Evolutionary conservation across 1,140 invertebrate species (phyloP).

Genomic region (Drosophila biarmipes): DNA sequence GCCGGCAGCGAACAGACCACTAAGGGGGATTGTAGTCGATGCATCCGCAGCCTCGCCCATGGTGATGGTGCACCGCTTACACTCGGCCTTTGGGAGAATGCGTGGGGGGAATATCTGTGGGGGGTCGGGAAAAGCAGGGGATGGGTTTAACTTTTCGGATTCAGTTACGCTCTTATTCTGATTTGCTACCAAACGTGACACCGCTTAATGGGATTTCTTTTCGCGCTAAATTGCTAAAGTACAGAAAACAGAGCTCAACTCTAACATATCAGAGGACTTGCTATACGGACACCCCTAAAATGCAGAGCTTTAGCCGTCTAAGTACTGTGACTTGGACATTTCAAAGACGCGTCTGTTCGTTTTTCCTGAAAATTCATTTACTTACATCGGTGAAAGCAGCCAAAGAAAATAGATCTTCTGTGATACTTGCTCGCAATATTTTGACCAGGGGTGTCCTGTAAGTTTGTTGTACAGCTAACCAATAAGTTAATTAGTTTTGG

Average conservation of each 20-base stretch:
- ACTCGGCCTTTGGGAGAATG: background rate
- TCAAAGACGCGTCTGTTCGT: background rate
- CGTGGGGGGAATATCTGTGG: slow-evolving; percentile 2
- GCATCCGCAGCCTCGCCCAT: background rate
- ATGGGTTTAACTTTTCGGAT: slow-evolving; percentile 41
- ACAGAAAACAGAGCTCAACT: slow-evolving; percentile 43
- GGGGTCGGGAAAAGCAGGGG: slow-evolving; percentile 2
- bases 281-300: slow-evolving; percentile 24
- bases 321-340: background rate
- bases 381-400: background rate
- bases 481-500: slow-evolving; percentile 54
- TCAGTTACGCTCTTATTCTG: slow-evolving; percentile 74
- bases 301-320: slow-evolving; percentile 11
- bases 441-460: slow-evolving; percentile 22
- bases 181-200: slow-evolving; percentile 69
- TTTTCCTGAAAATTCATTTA: background rate
- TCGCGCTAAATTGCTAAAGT: slow-evolving; percentile 81
- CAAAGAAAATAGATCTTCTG: background rate
- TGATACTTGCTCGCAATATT: background rate
- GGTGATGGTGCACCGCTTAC: background rate
- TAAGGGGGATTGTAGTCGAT: background rate
- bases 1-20: slow-evolving; percentile 33
- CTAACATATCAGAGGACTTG: slow-evolving; percentile 63
- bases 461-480: slow-evolving; percentile 70
- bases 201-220: slow-evolving; percentile 78